phyloP scores from a whole-genome alignment of 2,888 invertebrate species.

The Synergus japonicus region DNA sequence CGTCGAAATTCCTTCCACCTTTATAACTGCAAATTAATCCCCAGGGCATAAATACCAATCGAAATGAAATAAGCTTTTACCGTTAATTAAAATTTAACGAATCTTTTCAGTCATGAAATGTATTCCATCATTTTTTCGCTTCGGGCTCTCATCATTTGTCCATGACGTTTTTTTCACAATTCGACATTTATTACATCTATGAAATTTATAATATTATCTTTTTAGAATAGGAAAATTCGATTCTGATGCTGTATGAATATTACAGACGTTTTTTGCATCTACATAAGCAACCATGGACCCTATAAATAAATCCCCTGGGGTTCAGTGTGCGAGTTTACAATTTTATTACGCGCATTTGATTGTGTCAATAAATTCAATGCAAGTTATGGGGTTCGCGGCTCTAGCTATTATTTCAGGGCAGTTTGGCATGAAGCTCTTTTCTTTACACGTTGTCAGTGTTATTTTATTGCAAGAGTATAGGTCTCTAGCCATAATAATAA shows the following conservation, averaged over 20 bases:
- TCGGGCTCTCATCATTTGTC: not conserved
- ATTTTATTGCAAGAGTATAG: not conserved
- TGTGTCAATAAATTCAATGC: conserved; percentile 35
- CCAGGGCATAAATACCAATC: conserved; percentile 15
- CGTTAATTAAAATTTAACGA: not conserved
- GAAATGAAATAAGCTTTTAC: conserved; percentile 19
- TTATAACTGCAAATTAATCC: conserved; percentile 21
- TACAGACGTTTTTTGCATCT: conserved; percentile 21
- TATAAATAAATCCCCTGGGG: conserved; percentile 23
- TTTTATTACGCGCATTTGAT: conserved; percentile 37
- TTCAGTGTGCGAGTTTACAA: conserved; percentile 28
- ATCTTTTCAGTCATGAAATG: not conserved
- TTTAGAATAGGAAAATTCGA: not conserved
- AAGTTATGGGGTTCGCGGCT: conserved; percentile 27
- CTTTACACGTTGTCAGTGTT: conserved; percentile 2
- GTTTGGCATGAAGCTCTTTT: not conserved
- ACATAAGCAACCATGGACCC: conserved; percentile 16
- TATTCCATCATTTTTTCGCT: not conserved
- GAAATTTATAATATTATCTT: not conserved
- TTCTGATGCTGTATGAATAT: conserved; percentile 24
- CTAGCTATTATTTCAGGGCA: conserved; percentile 25
- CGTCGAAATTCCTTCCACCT: conserved; percentile 18
- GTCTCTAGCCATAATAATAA: not conserved
- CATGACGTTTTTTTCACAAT: not conserved
- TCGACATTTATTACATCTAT: not conserved